Evolutionary conservation across 2,797 vertebrate genomes (phyloP).

Genomic region (Steatocranus sp.): DNA sequence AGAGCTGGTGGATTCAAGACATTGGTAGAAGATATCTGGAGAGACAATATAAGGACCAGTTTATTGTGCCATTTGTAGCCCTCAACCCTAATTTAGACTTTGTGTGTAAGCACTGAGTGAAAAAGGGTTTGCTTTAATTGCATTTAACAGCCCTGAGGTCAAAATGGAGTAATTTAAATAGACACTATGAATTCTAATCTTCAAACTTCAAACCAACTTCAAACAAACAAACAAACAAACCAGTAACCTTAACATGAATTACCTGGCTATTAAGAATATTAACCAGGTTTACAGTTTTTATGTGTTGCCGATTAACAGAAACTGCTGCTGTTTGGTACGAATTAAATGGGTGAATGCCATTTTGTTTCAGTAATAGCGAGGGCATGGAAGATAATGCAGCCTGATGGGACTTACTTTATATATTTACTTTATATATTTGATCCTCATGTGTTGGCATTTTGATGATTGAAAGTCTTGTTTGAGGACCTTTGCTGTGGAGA

Average conservation of each 20-base stretch:
- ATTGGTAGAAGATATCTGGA: slow-evolving; percentile 80
- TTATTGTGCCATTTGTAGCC: slow-evolving; percentile 7
- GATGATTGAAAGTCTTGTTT: neutral
- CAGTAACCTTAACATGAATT: neutral
- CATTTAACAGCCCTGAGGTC: neutral
- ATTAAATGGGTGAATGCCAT: neutral
- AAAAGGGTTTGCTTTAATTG: neutral
- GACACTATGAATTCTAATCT: neutral
- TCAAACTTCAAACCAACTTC: neutral
- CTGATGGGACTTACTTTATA: neutral
- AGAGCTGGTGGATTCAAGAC: slow-evolving; percentile 92
- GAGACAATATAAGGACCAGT: neutral
- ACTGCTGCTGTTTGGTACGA: neutral
- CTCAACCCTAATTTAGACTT: neutral
- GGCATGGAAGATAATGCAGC: neutral
- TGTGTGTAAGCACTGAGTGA: neutral
- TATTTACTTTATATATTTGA: neutral
- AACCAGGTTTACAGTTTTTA: neutral
- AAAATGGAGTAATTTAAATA: neutral
- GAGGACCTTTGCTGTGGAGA: neutral
- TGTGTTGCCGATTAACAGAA: neutral
- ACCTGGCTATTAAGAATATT: neutral
- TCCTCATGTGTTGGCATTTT: neutral
- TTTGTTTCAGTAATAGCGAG: neutral
- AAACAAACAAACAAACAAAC: neutral